Evolutionary conservation across 2,797 vertebrate genomes (phyloP).

Genomic region (Carapus acus): DNA sequence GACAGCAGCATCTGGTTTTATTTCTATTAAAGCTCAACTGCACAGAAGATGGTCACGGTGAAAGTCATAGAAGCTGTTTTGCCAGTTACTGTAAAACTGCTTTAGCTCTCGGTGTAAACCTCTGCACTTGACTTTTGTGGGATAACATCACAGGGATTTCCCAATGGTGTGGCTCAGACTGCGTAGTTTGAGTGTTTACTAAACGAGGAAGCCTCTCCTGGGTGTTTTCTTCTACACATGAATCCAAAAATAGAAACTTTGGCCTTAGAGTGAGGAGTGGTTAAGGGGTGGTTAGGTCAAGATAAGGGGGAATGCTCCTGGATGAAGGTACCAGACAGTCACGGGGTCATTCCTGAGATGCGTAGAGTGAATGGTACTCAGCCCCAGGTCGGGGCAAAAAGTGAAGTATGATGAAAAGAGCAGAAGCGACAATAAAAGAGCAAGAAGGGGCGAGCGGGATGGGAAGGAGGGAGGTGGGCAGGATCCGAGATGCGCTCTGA

Average conservation of each 20-base stretch:
- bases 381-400: constrained; percentile 47
- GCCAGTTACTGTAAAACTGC: too few relatives aligned
- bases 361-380: constrained; percentile 44
- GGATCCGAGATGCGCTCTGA: constrained; percentile 43
- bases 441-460: too few relatives aligned
- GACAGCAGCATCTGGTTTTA: not conserved
- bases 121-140: too few relatives aligned
- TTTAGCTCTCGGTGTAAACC: too few relatives aligned
- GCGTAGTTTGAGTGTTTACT: constrained; percentile 30
- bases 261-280: constrained; percentile 27
- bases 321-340: constrained; percentile 19
- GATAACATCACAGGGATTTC: constrained; percentile 47
- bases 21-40: not conserved
- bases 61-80: constrained; percentile 13
- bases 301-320: too few relatives aligned
- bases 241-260: constrained; percentile 26
- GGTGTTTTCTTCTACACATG: constrained; percentile 2
- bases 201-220: constrained; percentile 31
- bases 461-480: constrained; percentile 34
- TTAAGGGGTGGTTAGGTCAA: constrained; percentile 26
- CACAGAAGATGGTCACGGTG: constrained; percentile 3
- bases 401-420: constrained; percentile 57
- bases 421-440: constrained; percentile 54
- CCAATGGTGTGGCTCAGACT: constrained; percentile 20
- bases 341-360: constrained; percentile 26